phyloP scores from a whole-genome alignment of 2,888 invertebrate genomes.

The Lasioglossum calceatum region DNA sequence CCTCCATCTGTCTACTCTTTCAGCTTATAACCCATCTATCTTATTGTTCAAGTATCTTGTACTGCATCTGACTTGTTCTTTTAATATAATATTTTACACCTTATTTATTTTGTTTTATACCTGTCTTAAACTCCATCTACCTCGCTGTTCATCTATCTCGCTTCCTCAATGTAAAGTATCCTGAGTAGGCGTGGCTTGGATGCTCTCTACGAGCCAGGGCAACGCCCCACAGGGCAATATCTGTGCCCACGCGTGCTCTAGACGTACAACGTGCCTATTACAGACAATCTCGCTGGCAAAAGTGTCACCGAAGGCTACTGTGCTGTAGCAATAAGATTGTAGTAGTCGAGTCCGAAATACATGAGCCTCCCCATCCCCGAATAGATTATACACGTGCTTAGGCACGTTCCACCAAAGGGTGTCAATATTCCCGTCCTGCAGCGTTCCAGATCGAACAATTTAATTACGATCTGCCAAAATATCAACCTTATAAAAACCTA shows the following conservation, averaged over 20 bases:
- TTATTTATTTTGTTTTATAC: neutral
- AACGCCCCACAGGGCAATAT: neutral
- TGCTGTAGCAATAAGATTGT: neutral
- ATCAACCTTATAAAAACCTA: neutral
- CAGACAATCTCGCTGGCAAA: neutral
- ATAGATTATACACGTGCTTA: constrained; percentile 57
- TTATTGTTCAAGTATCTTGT: neutral
- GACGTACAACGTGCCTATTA: neutral
- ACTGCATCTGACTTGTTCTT: neutral
- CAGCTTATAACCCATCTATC: neutral
- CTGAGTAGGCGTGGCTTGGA: neutral
- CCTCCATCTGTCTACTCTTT: neutral
- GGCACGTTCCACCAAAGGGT: neutral
- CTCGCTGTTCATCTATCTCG: neutral
- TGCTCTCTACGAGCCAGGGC: neutral
- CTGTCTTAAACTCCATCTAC: neutral
- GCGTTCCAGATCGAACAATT: neutral
- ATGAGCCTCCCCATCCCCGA: neutral
- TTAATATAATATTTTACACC: neutral
- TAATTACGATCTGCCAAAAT: neutral
- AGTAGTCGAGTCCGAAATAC: neutral
- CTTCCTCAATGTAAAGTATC: neutral
- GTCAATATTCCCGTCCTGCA: neutral
- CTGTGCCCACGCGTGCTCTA: neutral
- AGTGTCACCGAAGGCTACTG: neutral